Evolutionary conservation across 2,113 vertebrate species (phyloP).

Genomic region (Gambusia affinis): DNA sequence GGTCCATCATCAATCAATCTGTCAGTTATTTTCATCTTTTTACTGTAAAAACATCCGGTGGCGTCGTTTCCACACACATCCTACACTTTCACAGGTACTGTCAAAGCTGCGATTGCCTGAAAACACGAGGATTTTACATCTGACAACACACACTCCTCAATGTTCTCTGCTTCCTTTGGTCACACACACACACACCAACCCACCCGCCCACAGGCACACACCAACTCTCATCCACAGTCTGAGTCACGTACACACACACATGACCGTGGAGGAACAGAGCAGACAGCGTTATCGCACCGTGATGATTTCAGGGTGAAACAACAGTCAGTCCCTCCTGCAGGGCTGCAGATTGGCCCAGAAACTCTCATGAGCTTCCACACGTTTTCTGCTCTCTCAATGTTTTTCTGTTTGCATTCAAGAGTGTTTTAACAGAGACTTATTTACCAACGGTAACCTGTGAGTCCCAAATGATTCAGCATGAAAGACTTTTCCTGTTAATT

Average conservation of each 20-base stretch:
- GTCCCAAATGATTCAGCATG: background rate
- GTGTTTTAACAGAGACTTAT: background rate
- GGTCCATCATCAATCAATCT: background rate
- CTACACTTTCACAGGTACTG: background rate
- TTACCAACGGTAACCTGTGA: background rate
- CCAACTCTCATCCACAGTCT: background rate
- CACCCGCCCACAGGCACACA: background rate
- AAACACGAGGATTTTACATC: background rate
- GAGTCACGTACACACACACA: background rate
- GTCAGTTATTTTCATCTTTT: background rate
- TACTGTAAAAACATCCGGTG: background rate
- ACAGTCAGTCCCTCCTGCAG: conserved; percentile 6
- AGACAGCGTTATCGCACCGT: background rate
- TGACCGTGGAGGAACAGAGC: background rate
- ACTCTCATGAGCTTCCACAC: conserved; percentile 8
- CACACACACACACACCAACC: background rate
- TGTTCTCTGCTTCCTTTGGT: background rate
- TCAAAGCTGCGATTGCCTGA: background rate
- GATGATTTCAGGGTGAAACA: conserved; percentile 1
- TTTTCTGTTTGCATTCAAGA: background rate
- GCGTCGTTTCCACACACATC: background rate
- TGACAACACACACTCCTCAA: background rate
- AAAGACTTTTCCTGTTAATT: background rate
- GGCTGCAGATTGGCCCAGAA: background rate
- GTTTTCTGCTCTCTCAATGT: background rate